These are phyloP conservation scores for Euglossa dilemma DNA, from an alignment of 1,140 invertebrate species.

Conservation along the genomic window DNA sequence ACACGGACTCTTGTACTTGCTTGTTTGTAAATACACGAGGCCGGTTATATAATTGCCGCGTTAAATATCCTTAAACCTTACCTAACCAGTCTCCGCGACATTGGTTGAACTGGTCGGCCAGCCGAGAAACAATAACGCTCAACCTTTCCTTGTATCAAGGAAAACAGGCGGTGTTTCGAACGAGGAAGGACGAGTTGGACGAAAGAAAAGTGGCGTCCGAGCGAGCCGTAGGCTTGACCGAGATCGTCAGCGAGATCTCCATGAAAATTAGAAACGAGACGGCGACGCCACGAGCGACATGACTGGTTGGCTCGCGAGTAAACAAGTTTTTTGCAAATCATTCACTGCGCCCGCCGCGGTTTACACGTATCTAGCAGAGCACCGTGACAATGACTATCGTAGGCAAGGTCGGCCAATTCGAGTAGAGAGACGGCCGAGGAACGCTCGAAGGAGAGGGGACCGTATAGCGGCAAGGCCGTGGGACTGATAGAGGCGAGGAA, in stretches of 20 bases:
- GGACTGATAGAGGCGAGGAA: background rate
- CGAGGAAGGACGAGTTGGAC: too few relatives aligned
- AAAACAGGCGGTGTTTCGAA: too few relatives aligned
- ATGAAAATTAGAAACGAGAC: background rate
- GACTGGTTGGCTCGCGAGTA: background rate
- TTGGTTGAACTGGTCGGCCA: background rate
- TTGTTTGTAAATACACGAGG: background rate
- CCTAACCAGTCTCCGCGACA: background rate
- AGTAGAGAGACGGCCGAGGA: constrained; percentile 2
- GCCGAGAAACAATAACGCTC: too few relatives aligned
- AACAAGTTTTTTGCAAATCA: constrained; percentile 54
- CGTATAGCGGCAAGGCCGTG: background rate
- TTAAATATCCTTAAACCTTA: constrained; percentile 11
- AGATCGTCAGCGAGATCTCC: constrained; percentile 19
- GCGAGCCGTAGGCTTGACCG: too few relatives aligned
- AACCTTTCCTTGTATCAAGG: background rate
- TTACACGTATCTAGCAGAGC: constrained; percentile 25
- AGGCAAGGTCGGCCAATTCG: constrained; percentile 48
- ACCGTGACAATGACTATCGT: constrained; percentile 53
- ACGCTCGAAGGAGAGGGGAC: background rate
- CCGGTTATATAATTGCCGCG: background rate
- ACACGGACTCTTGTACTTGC: background rate
- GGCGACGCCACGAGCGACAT: too few relatives aligned
- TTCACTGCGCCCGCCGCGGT: constrained; percentile 13
- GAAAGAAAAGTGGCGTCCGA: too few relatives aligned